Evolutionary conservation across 2,888 invertebrate species (phyloP).

Genomic region (Corbicula japonica): DNA sequence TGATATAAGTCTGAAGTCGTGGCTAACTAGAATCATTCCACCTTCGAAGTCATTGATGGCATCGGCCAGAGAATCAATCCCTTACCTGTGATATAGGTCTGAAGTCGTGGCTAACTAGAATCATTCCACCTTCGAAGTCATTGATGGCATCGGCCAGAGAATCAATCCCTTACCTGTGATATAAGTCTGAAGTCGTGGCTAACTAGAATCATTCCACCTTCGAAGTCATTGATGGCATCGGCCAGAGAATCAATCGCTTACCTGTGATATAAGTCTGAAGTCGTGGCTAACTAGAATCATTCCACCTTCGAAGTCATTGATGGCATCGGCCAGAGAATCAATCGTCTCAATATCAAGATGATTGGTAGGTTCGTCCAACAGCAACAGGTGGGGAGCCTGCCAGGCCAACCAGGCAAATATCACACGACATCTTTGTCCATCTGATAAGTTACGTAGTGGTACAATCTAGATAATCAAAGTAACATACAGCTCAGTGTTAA

Average conservation of each 20-base stretch:
- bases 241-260: conserved; percentile 93
- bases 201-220: conserved; percentile 99
- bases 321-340: conserved; percentile 98
- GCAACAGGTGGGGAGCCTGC: conserved; percentile 97
- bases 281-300: conserved; percentile 99
- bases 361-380: conserved; percentile 89
- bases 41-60: conserved; percentile 99
- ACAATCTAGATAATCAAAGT: conserved; percentile 92
- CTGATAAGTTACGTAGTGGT: conserved; percentile 97
- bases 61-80: conserved; percentile 98
- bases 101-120: conserved; percentile 93
- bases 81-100: conserved; percentile 88
- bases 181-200: conserved; percentile 99
- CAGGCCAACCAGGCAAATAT: conserved; percentile 99
- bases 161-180: conserved; percentile 93
- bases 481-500: too few relatives aligned
- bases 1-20: conserved; percentile 99
- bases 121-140: conserved; percentile 99
- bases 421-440: conserved; percentile 99
- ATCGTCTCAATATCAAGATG: conserved; percentile 91
- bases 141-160: conserved; percentile 98
- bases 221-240: conserved; percentile 98
- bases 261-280: conserved; percentile 99
- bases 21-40: conserved; percentile 99
- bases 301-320: conserved; percentile 99